Evolutionary conservation across 2,113 vertebrate genomes (phyloP).

Genomic region (Ranitomeya variabilis): DNA sequence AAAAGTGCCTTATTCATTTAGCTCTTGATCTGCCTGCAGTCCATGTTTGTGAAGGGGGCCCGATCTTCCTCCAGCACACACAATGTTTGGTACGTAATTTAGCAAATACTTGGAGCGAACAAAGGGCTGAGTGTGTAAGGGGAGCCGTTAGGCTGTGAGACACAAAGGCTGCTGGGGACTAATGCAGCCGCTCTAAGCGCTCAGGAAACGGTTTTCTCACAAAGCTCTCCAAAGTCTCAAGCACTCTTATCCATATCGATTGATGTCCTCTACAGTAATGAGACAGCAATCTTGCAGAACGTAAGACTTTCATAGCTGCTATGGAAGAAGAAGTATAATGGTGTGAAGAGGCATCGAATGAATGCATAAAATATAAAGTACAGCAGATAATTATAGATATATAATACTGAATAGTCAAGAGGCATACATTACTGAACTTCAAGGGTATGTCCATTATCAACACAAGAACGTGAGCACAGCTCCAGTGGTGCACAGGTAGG

Average conservation of each 20-base stretch:
- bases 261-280: not conserved
- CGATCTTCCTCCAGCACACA: conserved; percentile 17
- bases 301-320: conserved; percentile 6
- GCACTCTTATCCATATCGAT: conserved; percentile 9
- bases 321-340: not conserved
- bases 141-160: conserved; percentile 18
- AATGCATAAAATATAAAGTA: not conserved
- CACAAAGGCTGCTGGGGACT: conserved; percentile 12
- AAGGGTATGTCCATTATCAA: no score
- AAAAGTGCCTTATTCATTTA: conserved; percentile 32
- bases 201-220: conserved; percentile 27
- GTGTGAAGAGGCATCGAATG: not conserved
- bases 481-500: no score
- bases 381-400: not conserved
- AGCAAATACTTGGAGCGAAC: conserved; percentile 32
- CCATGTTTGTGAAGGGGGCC: conserved; percentile 46
- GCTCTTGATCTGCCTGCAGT: not conserved
- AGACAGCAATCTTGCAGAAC: conserved; percentile 8
- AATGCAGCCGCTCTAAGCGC: not conserved
- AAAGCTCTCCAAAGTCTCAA: conserved; percentile 22
- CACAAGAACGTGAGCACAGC: no score
- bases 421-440: not conserved
- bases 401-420: not conserved
- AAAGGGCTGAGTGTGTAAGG: conserved; percentile 48
- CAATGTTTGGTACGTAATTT: conserved; percentile 31